Evolutionary conservation across 2,888 invertebrate species (phyloP).

Genomic region (Chrysodeixis includens): DNA sequence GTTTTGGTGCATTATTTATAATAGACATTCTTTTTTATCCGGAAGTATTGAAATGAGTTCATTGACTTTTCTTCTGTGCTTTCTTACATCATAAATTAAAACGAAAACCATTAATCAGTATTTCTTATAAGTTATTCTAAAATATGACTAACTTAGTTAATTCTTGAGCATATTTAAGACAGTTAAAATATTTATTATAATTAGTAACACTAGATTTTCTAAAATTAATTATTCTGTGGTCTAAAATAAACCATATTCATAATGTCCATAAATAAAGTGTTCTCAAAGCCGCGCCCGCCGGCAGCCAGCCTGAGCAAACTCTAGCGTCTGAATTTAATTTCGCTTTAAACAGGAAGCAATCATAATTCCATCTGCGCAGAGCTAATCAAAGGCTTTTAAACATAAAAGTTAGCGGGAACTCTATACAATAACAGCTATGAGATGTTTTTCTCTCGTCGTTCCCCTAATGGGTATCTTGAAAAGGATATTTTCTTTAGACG

Average conservation of each 20-base stretch:
- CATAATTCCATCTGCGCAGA: conserved; percentile 41
- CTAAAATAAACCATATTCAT: not conserved
- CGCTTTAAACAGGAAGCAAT: conserved; percentile 28
- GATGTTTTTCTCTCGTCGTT: conserved; percentile 63
- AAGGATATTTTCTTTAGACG: conserved; percentile 67
- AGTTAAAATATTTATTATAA: too few species aligned
- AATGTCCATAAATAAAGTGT: not conserved
- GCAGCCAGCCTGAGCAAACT: conserved; percentile 15
- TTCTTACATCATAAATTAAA: too few species aligned
- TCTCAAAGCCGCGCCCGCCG: not conserved
- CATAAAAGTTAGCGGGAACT: conserved; percentile 51
- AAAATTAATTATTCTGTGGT: not conserved
- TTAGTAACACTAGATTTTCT: not conserved
- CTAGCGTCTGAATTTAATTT: conserved; percentile 32
- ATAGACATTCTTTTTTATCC: too few species aligned
- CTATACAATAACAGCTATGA: conserved; percentile 47
- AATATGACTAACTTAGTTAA: too few species aligned
- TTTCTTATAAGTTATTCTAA: too few species aligned
- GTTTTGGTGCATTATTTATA: too few species aligned
- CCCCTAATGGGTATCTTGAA: conserved; percentile 66
- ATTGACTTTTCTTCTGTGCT: too few species aligned
- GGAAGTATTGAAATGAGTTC: too few species aligned
- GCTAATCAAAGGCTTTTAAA: conserved; percentile 60
- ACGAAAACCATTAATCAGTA: too few species aligned
- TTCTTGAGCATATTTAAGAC: too few species aligned